Evolutionary conservation across 1,140 invertebrate genomes (phyloP).

Genomic region (Bicyclus anynana): DNA sequence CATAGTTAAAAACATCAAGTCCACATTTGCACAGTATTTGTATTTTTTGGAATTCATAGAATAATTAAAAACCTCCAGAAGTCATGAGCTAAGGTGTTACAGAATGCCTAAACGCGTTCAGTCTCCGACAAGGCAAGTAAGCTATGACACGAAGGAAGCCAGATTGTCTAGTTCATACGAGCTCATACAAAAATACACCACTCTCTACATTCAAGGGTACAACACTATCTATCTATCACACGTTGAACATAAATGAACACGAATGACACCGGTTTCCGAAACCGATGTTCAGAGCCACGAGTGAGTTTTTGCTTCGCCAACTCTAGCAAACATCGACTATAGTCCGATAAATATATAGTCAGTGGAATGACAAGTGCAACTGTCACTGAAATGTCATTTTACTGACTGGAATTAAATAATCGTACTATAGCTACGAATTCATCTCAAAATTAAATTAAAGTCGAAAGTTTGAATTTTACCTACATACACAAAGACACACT

Average conservation of each 20-base stretch:
- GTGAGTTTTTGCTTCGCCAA: neutral
- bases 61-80: slow-evolving; percentile 1
- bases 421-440: too few relatives aligned
- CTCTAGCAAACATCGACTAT: too few relatives aligned
- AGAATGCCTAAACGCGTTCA: slow-evolving; percentile 28
- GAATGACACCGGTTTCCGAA: slow-evolving; percentile 15
- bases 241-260: slow-evolving; percentile 19
- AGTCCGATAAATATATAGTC: too few relatives aligned
- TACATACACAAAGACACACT: neutral
- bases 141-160: slow-evolving; percentile 46
- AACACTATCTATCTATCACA: slow-evolving; percentile 17
- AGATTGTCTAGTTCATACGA: slow-evolving; percentile 25
- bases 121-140: slow-evolving; percentile 52
- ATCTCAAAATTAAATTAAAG: too few relatives aligned
- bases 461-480: too few relatives aligned
- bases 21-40: too few relatives aligned
- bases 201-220: slow-evolving; percentile 16
- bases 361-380: too few relatives aligned
- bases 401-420: too few relatives aligned
- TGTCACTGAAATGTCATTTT: too few relatives aligned
- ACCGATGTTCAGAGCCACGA: neutral
- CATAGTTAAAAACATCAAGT: too few relatives aligned
- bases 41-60: too few relatives aligned
- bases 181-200: slow-evolving; percentile 45
- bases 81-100: slow-evolving; percentile 6